Evolutionary conservation across 2,888 invertebrate species (phyloP).

Genomic region (Habrosyne pyritoides): DNA sequence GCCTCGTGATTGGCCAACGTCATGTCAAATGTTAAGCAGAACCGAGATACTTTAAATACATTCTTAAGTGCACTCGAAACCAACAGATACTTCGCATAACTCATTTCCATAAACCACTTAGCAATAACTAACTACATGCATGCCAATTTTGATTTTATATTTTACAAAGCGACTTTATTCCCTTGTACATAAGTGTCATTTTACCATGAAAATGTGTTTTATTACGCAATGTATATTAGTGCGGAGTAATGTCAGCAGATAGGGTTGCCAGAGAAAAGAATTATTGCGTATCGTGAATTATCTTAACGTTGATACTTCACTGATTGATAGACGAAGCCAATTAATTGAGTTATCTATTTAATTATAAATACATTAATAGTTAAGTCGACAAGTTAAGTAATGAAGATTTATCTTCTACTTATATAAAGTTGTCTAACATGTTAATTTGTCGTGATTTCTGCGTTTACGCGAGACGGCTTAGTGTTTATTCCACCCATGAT

Average conservation of each 20-base stretch:
- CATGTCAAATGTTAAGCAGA: constrained; percentile 6
- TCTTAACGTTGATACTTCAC: not conserved
- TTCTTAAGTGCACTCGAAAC: constrained; percentile 7
- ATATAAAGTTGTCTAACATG: not conserved
- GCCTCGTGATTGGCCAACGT: not conserved
- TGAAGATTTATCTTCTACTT: not conserved
- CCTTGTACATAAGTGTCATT: not conserved
- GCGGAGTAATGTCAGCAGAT: not conserved
- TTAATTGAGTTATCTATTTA: not conserved
- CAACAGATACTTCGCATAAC: constrained; percentile 1
- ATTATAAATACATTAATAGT: not conserved
- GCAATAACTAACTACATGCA: not conserved
- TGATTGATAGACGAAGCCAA: not conserved
- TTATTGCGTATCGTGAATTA: not conserved
- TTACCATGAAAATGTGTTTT: not conserved
- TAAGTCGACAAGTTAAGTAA: not conserved
- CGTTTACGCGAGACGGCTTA: no score
- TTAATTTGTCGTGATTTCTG: not conserved
- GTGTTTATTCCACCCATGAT: no score
- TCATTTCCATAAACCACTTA: constrained; percentile 13
- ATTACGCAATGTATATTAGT: not conserved
- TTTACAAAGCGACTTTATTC: not conserved
- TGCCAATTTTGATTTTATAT: not conserved
- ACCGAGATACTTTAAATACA: constrained; percentile 4
- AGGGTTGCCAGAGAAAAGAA: not conserved